A percentile compares a stretch with the other conserved stretches of the same genome.
These are phyloP conservation scores for Alosa alosa DNA, from an alignment of 2,113 vertebrate species.

Conservation along the genomic window DNA sequence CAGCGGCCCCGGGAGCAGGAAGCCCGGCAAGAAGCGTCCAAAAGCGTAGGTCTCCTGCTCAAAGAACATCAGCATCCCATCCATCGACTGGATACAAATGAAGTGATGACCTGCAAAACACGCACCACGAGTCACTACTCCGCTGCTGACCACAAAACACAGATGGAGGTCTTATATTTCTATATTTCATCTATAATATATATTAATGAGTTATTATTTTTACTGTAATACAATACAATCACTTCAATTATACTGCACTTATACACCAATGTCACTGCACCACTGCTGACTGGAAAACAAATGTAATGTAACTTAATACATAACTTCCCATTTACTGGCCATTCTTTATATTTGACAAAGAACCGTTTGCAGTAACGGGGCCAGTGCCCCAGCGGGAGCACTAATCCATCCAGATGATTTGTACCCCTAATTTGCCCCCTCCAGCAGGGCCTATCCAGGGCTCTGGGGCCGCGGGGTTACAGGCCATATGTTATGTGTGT, in stretches of 20 bases:
- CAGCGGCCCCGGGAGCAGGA: conserved; percentile 90
- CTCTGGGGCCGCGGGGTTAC: not conserved
- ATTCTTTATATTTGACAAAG: not conserved
- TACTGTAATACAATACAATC: too few relatives aligned
- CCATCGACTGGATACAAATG: conserved; percentile 96
- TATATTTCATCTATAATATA: too few relatives aligned
- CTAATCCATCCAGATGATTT: not conserved
- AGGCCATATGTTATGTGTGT: not conserved
- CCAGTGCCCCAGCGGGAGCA: not conserved
- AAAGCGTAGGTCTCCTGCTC: conserved; percentile 97
- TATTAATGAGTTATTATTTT: too few relatives aligned
- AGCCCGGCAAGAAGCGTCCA: conserved; percentile 89
- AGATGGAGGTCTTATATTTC: too few relatives aligned
- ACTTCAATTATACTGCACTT: too few relatives aligned
- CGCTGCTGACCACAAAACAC: not conserved
- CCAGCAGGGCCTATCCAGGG: not conserved
- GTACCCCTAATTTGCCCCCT: not conserved
- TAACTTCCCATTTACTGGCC: not conserved
- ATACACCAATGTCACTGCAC: not conserved
- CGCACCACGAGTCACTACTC: not conserved
- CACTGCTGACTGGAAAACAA: not conserved
- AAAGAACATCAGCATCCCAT: conserved; percentile 97
- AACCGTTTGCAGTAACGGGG: not conserved
- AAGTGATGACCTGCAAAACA: conserved; percentile 84
- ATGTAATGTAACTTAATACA: not conserved